phyloP scores from a whole-genome alignment of 2,113 vertebrate genomes.

The Eubucco bourcierii region DNA sequence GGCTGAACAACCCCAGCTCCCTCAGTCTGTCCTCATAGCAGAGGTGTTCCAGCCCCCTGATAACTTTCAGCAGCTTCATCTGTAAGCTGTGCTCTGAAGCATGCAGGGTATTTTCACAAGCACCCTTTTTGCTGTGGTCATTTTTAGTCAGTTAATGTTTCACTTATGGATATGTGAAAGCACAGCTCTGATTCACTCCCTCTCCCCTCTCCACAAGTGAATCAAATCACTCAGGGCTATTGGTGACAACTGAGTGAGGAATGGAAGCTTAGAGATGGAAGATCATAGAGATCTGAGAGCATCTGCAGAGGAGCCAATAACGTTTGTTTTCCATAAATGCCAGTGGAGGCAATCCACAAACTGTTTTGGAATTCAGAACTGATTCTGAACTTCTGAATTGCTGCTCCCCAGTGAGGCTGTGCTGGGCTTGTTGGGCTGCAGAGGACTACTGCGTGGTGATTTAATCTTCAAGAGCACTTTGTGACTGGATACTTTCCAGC shows the following conservation, averaged over 20 bases:
- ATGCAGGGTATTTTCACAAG: background rate
- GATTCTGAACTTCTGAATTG: background rate
- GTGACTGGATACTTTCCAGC: background rate
- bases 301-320: background rate
- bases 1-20: too few species aligned
- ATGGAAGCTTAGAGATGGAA: too few species aligned
- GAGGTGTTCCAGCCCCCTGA: too few species aligned
- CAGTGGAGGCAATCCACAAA: background rate
- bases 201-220: background rate
- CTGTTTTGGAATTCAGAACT: background rate
- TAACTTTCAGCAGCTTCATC: too few species aligned
- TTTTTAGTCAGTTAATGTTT: too few species aligned
- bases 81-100: too few species aligned
- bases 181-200: background rate
- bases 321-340: background rate
- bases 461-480: background rate
- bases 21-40: too few species aligned
- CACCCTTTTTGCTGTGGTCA: background rate
- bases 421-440: background rate
- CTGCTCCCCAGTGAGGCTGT: background rate
- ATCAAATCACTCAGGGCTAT: too few species aligned
- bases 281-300: background rate
- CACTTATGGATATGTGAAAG: too few species aligned
- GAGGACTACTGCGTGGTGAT: rapidly evolving
- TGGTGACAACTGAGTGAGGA: background rate